These are phyloP conservation scores for Scolopax rusticola DNA, from an alignment of 2,797 vertebrate genomes.

Conservation along the genomic window DNA sequence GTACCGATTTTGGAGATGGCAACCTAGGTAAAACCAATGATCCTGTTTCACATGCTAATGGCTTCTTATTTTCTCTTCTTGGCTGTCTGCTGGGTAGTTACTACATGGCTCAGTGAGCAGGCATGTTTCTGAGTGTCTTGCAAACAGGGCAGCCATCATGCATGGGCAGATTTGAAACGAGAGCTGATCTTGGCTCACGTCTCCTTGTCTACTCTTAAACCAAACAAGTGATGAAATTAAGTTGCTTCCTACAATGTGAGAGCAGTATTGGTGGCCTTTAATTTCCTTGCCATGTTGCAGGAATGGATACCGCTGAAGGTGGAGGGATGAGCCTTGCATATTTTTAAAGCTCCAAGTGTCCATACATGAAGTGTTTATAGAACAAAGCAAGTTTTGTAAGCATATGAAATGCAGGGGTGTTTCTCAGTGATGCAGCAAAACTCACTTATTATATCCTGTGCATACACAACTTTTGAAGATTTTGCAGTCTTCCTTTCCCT, in stretches of 20 bases:
- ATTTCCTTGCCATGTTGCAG: neutral
- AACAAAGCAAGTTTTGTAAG: neutral
- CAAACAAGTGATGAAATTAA: neutral
- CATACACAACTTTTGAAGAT: neutral
- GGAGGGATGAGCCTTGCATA: neutral
- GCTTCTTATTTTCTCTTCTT: neutral
- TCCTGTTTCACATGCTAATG: neutral
- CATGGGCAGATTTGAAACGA: neutral
- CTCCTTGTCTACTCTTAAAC: neutral
- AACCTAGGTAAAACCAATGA: constrained; percentile 87
- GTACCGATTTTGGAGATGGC: constrained; percentile 96
- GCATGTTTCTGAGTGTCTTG: neutral
- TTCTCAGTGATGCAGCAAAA: neutral
- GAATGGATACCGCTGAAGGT: neutral
- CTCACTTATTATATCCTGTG: neutral
- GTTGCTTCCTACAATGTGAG: neutral
- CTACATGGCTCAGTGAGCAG: neutral
- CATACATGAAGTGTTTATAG: neutral
- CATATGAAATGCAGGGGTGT: neutral
- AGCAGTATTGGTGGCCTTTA: neutral
- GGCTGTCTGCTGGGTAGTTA: neutral
- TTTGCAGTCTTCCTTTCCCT: neutral
- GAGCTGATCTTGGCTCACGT: neutral
- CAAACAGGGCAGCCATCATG: neutral
- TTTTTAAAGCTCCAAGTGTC: neutral